Base-by-base conservation (phyloP, 2,113 vertebrate genomes). In the Erpornis zantholeuca region DNA sequence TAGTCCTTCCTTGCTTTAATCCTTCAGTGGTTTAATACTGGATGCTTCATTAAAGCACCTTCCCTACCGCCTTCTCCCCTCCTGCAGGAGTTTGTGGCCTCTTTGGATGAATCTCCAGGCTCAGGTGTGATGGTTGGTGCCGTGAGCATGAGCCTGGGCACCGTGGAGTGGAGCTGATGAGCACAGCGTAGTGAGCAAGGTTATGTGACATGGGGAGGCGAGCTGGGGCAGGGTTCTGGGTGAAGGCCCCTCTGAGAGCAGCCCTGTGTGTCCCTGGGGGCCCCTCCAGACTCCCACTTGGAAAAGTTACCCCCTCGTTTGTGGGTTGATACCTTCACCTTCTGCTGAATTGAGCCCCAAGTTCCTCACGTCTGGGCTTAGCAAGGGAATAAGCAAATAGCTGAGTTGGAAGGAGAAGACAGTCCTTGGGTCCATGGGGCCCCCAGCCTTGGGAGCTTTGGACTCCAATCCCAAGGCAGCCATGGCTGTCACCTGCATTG, bases 81-180 rank as follows among this genome's bases (percentile, higher is more conserved):
- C 65, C 15, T 1, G 0, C 33, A 21, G 77, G 71, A 72, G 20
- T 36, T 68, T 23, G 23, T 42, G 65, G 53, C 18, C 64, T 64
- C 76, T 84, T 57, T 79, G 63, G 72, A 23, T 31, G 80, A 33
- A 66, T 84, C 87, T 92, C 44, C 54, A 45, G 90, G 63, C 49
- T 50, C 28, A 4, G 9, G 35, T 27, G 49, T 11, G 82, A 27
- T 59, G 63, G 29, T 13, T 10, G 5, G 56, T 33, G 45, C 63
- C 0, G 0, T 4, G 44, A 38, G 38, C 15, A 2, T 25, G 29
- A 36, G 33, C 76, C 40, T 16, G 60, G 65, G 82, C 54, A n/a
- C 53, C 0, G 0, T 0, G 1, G 47, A 35, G 66, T 25, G 5
- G 60, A 33, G 56, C 56, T 33, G 25, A 6, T 27, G 82, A 40